These are phyloP conservation scores for Drosophila maculinotata DNA, from an alignment of 2,888 invertebrate species.

Conservation along the genomic window DNA sequence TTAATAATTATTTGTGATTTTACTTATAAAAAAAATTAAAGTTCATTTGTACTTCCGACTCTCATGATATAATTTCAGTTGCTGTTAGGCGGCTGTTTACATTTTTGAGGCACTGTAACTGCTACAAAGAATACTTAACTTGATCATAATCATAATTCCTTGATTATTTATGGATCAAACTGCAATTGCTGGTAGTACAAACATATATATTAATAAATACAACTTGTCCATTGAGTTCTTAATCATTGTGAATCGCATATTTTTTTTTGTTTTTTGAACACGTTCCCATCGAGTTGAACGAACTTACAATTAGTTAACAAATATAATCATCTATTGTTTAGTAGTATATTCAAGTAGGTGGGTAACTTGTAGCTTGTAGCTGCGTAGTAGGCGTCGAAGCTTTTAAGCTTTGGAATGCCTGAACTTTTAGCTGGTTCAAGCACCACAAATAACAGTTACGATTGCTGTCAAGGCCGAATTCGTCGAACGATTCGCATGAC, in stretches of 20 bases:
- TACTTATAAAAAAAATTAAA: no score
- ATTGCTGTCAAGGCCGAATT: conserved; percentile 42
- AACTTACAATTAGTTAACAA: conserved; percentile 6
- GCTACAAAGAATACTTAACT: background rate
- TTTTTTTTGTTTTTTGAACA: background rate
- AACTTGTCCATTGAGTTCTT: background rate
- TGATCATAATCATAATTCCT: background rate
- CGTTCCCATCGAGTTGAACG: conserved; percentile 12
- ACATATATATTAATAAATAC: background rate
- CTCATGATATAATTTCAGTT: no score
- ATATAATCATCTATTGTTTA: conserved; percentile 1
- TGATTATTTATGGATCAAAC: background rate
- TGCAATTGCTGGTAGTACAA: background rate
- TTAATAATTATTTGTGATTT: no score
- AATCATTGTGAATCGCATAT: background rate
- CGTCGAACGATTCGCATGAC: conserved; percentile 22
- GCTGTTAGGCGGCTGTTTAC: background rate
- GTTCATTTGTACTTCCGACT: background rate
- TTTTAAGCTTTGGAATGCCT: background rate
- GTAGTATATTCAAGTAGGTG: background rate
- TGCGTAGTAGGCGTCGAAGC: background rate
- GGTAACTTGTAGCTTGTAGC: background rate
- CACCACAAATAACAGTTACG: conserved; percentile 11
- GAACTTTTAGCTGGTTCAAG: conserved; percentile 17
- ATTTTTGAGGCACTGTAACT: background rate